Base-by-base conservation (phyloP, 2,113 vertebrate species). In the Caranx ignobilis region DNA sequence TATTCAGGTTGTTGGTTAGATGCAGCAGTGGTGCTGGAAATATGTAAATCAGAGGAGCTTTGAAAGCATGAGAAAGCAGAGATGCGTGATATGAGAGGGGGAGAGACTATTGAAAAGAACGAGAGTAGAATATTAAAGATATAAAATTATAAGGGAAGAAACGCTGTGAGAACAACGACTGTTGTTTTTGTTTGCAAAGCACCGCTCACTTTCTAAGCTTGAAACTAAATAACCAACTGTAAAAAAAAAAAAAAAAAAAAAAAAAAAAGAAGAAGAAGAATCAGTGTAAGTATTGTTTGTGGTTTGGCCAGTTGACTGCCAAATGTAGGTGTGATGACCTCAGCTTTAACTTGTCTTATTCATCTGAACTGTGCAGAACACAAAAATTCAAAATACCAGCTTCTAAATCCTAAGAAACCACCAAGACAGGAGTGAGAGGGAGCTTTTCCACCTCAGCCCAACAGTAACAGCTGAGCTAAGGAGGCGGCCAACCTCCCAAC, bases 401-500 rank as follows among this genome's bases (percentile, higher is more conserved):
- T 19, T 69, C 75, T 65, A 21, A 68, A 69, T 67, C 61, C 43
- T 8, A 48, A 71, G 61, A 77, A 63, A 69, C 72, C 63, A 70
- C 34, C 71, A 55, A 82, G 56, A 59, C 61, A 77, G 68, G 31
- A 43, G 64, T 47, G 59, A 77, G 82, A 59, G 59, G 50, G 60
- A 70, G 6, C 80, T 79, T 75, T 59, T 72, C 75, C 47, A 54
- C 41, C 43, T 45, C 39, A 32, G 45, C 61, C 79, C 41, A 70
- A 64, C 66, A 70, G 83, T 71, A 73, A 78, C 77, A 66, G 82
- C 79, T 82, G 71, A 71, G 67, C 72, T 19, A 76, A 75, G 71
- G 65, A 67, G 85, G 59, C 32, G 10, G 62, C 77, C 76, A 79
- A 31, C 69, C 78, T 89, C 88, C 77, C 85, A 55, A 77, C 81